Evolutionary conservation across 1,140 invertebrate species (phyloP).

Genomic region (Caenorhabditis briggsae): DNA sequence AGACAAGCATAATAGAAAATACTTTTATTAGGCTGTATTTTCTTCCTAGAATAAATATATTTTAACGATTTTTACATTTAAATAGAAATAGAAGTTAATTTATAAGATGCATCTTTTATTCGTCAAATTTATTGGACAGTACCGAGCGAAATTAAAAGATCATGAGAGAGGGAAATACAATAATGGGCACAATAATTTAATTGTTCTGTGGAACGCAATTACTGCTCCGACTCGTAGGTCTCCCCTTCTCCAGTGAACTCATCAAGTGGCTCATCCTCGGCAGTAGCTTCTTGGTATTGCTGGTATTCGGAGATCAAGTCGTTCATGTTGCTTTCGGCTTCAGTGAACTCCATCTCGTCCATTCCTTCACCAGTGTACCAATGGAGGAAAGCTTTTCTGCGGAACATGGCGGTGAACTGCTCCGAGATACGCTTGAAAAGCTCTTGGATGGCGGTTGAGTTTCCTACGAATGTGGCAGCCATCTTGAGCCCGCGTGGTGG

Average conservation of each 20-base stretch:
- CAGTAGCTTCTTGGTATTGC: slow-evolving; percentile 82
- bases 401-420: slow-evolving; percentile 87
- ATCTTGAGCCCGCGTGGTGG: slow-evolving; percentile 81
- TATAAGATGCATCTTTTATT: background rate
- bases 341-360: slow-evolving; percentile 83
- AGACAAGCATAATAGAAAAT: too few species aligned
- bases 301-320: slow-evolving; percentile 88
- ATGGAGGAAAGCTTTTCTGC: slow-evolving; percentile 90
- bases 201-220: background rate
- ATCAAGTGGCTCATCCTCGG: slow-evolving; percentile 65
- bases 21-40: too few species aligned
- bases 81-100: background rate
- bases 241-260: slow-evolving; percentile 55
- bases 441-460: slow-evolving; percentile 85
- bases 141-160: slow-evolving; percentile 1
- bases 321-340: slow-evolving; percentile 86
- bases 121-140: background rate
- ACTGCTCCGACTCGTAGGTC: slow-evolving; percentile 24
- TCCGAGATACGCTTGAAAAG: slow-evolving; percentile 86
- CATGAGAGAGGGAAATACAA: background rate
- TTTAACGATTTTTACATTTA: background rate
- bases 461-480: slow-evolving; percentile 81
- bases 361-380: slow-evolving; percentile 84
- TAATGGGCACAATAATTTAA: background rate
- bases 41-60: background rate